phyloP scores from a whole-genome alignment of 2,797 vertebrate species.

The Pipistrellus kuhlii region DNA sequence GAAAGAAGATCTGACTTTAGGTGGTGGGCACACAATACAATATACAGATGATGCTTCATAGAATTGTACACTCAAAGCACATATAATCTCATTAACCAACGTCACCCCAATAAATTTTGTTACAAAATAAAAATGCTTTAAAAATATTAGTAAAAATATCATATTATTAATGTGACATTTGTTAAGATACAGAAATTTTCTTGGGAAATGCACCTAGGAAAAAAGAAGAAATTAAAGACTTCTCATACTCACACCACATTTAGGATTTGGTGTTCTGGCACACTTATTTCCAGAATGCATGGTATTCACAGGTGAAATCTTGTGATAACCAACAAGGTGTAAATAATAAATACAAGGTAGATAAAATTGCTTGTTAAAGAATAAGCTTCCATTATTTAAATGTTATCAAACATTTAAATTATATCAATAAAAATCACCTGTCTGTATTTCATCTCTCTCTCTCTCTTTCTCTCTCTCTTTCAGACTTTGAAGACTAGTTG shows the following conservation, averaged over 20 bases:
- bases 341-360: slow-evolving; percentile 33
- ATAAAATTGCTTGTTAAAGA: slow-evolving; percentile 57
- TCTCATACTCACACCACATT: not conserved
- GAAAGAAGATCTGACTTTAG: not conserved
- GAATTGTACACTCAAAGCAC: not conserved
- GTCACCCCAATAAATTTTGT: not conserved
- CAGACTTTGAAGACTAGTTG: slow-evolving; percentile 33
- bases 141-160: slow-evolving; percentile 46
- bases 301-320: not conserved
- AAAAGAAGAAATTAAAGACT: not conserved
- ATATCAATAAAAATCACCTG: slow-evolving; percentile 10
- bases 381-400: slow-evolving; percentile 54
- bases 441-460: slow-evolving; percentile 48
- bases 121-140: not conserved
- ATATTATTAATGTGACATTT: not conserved
- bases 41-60: not conserved
- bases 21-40: not conserved
- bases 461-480: slow-evolving; percentile 43
- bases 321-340: not conserved
- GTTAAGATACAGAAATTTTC: not conserved
- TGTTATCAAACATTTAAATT: slow-evolving; percentile 69
- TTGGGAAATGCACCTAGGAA: not conserved
- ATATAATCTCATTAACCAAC: not conserved
- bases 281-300: not conserved
- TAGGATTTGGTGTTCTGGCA: not conserved